Evolutionary conservation across 2,797 vertebrate species (phyloP).

Genomic region (Megaceryle alcyon): DNA sequence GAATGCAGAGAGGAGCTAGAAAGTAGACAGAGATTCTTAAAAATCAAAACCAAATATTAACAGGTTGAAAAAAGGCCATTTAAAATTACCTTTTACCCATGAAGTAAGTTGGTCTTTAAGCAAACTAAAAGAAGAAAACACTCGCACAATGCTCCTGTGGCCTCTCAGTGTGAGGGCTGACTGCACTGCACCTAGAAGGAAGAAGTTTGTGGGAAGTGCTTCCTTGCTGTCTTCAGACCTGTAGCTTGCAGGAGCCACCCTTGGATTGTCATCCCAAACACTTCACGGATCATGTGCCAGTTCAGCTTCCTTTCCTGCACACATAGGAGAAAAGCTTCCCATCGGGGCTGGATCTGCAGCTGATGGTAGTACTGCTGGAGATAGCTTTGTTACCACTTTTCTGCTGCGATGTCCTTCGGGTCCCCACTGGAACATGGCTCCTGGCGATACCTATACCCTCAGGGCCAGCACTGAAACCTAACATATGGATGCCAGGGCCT

Average conservation of each 20-base stretch:
- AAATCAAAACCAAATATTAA: neutral
- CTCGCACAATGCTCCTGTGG: neutral
- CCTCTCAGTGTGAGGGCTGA: neutral
- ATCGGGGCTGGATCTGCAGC: neutral
- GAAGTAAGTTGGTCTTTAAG: neutral
- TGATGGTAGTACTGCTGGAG: neutral
- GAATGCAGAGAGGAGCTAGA: neutral
- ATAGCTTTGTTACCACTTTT: neutral
- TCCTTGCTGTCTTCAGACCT: neutral
- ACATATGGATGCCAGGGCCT: neutral
- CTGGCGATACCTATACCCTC: neutral
- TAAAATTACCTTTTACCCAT: neutral
- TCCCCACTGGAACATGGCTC: neutral
- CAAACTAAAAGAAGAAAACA: neutral
- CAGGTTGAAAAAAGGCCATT: neutral
- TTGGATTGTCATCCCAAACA: neutral
- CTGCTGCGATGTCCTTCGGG: neutral
- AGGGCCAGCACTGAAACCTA: neutral
- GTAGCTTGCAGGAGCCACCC: neutral
- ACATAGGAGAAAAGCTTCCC: neutral
- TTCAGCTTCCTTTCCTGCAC: neutral
- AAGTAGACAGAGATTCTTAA: neutral
- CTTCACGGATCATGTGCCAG: neutral
- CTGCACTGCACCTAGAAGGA: neutral
- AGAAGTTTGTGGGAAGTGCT: neutral